Base-by-base conservation (phyloP, 1,140 invertebrate genomes). In the Drosophila lowei region DNA sequence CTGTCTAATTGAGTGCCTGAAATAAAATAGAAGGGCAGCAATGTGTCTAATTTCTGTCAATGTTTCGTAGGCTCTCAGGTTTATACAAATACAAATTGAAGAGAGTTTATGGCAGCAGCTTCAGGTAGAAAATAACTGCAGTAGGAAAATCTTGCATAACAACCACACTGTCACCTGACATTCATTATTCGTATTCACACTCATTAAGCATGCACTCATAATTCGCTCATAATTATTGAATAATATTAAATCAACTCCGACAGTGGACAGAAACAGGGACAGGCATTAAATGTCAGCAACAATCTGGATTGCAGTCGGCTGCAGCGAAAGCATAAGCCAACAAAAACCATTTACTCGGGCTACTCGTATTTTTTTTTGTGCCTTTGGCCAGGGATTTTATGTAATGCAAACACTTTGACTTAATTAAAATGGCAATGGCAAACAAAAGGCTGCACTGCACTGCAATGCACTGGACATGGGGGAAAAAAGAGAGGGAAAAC, bases 351-450 rank as follows among this genome's bases (percentile, higher is more conserved):
- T 68, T 67, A 56, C 65, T 56, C 34, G 13, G 25, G 61, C 55
- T 49, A 48, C n/a, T 57, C 41, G 18, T 41, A 34, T 68, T 56
- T 48, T 41, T 41, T 13, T 38, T 3, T 4, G 4, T 3, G 0
- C 34, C 34, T 16, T n/a, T 8, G 5, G 9, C 8, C 15, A n/a
- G 23, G 13, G 3, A n/a, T 43, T 41, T 11, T 38, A 28, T n/a
- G 41, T 16, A 9, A 70, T 41, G 67, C 57, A 72, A 72, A 72
- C 67, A 72, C 67, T 72, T 72, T 72, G 49, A 72, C 67, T 72
- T 72, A 72, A 72, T 72, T 72, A 72, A 72, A 72, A 63, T 56
- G 67, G 38, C 44, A 61, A 55, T 38, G 11, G 18, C 44, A 59
- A 70, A 71, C 67, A 72, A 13, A 67, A 66, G 67, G 8, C 8